Conservation (phyloP, 2,797 vertebrate species). For the Moxostoma hubbsi region DNA sequence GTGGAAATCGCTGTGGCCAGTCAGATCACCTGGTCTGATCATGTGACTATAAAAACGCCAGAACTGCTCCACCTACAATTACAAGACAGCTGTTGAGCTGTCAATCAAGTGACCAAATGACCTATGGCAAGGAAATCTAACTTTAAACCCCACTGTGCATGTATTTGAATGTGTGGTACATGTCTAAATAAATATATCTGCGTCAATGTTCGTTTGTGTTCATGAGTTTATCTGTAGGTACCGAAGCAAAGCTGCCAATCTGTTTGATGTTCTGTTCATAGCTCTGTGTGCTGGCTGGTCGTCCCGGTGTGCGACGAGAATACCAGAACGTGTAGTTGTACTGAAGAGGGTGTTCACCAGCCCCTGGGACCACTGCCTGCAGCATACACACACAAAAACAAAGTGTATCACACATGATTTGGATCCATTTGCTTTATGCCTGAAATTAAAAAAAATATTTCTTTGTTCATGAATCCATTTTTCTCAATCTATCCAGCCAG, state of each 20-base stretch:
- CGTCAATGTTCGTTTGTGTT: background rate
- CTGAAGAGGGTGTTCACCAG: slow-evolving; percentile 85
- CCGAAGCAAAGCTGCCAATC: slow-evolving; percentile 86
- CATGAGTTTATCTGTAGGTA: slow-evolving; percentile 48
- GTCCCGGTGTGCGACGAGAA: slow-evolving; percentile 84
- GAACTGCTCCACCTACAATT: slow-evolving; percentile 84
- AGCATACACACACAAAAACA: background rate
- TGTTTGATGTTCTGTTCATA: slow-evolving; percentile 89
- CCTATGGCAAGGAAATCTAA: background rate
- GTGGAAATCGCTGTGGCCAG: slow-evolving; percentile 88
- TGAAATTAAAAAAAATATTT: background rate
- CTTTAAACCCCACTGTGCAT: background rate
- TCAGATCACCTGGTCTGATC: slow-evolving; percentile 85
- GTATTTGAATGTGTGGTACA: background rate
- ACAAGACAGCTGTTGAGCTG: slow-evolving; percentile 15
- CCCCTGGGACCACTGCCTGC: slow-evolving; percentile 77
- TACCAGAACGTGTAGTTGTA: slow-evolving; percentile 89
- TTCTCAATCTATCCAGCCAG: background rate
- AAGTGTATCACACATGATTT: background rate
- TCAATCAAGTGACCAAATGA: slow-evolving; percentile 58
- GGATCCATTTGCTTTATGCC: background rate
- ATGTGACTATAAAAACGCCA: slow-evolving; percentile 90
- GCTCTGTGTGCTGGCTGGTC: slow-evolving; percentile 85
- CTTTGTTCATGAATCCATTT: too few species aligned
- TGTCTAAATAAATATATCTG: background rate